phyloP scores from a whole-genome alignment of 2,797 vertebrate species.

The Neostethus bicornis region DNA sequence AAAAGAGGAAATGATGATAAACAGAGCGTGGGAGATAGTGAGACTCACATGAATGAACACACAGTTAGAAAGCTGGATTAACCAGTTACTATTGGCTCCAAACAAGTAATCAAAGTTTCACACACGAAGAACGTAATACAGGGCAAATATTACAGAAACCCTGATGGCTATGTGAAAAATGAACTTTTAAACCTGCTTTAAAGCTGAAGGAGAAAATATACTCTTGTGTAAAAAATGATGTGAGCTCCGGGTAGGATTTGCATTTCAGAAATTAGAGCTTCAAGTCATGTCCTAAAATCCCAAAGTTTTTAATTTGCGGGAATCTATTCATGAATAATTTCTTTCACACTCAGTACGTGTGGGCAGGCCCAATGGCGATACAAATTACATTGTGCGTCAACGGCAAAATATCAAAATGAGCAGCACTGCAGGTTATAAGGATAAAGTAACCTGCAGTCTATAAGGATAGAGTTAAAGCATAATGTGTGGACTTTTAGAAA shows the following conservation, averaged over 20 bases:
- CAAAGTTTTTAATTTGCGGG: conserved; percentile 11
- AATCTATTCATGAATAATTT: conserved; percentile 30
- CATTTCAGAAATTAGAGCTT: conserved; percentile 43
- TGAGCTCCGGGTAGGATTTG: conserved; percentile 55
- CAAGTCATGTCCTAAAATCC: conserved; percentile 26
- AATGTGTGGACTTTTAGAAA: background rate
- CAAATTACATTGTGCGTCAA: conserved; percentile 5
- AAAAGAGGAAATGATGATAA: conserved; percentile 13
- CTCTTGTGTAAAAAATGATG: conserved; percentile 36
- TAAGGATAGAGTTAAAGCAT: background rate
- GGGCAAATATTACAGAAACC: conserved; percentile 9
- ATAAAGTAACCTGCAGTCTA: no score
- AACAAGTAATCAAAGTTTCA: conserved; percentile 32
- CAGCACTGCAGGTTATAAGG: conserved; percentile 11
- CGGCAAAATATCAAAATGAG: conserved; percentile 1
- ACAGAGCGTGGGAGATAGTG: conserved; percentile 21
- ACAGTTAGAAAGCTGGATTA: conserved; percentile 36
- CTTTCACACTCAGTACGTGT: conserved; percentile 35
- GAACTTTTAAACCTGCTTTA: conserved; percentile 22
- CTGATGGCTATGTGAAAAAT: background rate
- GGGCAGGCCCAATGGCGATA: conserved; percentile 17
- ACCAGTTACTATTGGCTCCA: conserved; percentile 44
- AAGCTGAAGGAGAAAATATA: conserved; percentile 21
- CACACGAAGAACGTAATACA: conserved; percentile 9
- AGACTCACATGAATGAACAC: conserved; percentile 27